Evolutionary conservation across 2,797 vertebrate genomes (phyloP), one percentile per base, ranked within the genome.

Genomic region (Trachurus trachurus): DNA sequence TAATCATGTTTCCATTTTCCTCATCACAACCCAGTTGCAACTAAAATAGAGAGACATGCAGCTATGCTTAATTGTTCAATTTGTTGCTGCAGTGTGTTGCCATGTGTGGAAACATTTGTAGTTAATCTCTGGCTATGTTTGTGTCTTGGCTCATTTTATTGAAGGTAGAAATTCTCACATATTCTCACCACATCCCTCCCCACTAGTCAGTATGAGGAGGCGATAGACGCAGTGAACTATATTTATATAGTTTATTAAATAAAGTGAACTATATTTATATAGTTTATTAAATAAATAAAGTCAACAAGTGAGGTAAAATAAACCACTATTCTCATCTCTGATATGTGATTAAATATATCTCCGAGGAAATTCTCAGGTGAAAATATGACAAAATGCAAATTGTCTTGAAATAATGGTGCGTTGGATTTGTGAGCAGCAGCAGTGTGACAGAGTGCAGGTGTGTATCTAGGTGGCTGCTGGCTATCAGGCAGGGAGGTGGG

Each of bases 401-500:
- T 29, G 31, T 31, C 37, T 13, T 61, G 37, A 53, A 73, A 39
- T 44, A 26, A 22, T 29, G 58, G 49, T 58, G 60, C 50, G 53
- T 52, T 85, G 66, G 42, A 40, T 67, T 62, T 40, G 63, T 9
- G 37, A 57, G 68, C 52, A 26, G 67, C 34, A 34, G 78, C 50
- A 15, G 60, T 31, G 67, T 88, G 90, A 93, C 89, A 86, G 74
- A 88, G 87, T 85, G 86, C 90, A 93, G 89, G 91, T 92, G 92
- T 88, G 82, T 90, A 26, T 26, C 79, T 78, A 79, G 89, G 85
- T 71, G 87, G 82, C 83, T 88, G 85, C 72, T 77, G 89, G 86
- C 84, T 93, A 93, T 91, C 86, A 85, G 91, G 87, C 89, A 58
- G 83, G 44, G 90, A 95, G 91, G 93, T 92, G 95, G 80, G 80